A percentile compares a stretch with the other conserved stretches of the same genome.
These are phyloP conservation scores for Tetragonula carbonaria DNA, from an alignment of 2,888 invertebrate genomes.

Conservation along the genomic window DNA sequence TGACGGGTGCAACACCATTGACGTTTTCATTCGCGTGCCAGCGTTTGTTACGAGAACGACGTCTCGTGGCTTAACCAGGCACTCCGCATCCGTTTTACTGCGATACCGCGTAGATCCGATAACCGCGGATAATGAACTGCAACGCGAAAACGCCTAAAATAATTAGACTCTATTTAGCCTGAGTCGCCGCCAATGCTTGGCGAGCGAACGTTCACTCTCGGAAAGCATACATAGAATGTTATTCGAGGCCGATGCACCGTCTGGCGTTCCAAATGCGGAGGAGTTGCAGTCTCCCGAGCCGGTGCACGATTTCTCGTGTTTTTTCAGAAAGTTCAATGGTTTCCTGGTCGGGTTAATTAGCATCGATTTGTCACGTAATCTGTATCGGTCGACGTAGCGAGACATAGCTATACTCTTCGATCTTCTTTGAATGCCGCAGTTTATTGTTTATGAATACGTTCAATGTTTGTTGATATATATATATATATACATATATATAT, in stretches of 20 bases:
- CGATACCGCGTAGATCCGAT: neutral
- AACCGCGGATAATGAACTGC: neutral
- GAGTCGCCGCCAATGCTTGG: neutral
- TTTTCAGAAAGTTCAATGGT: neutral
- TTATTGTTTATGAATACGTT: neutral
- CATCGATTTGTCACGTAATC: no score
- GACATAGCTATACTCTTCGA: neutral
- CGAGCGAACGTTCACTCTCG: neutral
- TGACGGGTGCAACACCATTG: neutral
- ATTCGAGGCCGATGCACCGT: constrained; percentile 26
- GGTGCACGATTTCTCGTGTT: neutral
- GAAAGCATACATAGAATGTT: constrained; percentile 16
- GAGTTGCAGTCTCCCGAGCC: neutral
- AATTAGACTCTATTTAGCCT: neutral
- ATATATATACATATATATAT: no score
- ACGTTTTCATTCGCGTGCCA: neutral
- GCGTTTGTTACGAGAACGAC: neutral
- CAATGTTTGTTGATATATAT: no score
- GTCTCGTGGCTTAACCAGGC: neutral
- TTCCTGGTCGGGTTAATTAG: neutral
- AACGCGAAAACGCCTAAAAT: neutral
- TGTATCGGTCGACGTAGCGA: neutral
- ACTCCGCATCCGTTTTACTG: neutral
- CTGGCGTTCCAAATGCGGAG: neutral
- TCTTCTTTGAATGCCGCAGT: neutral